A percentile compares a stretch with the other conserved stretches of the same genome.
phyloP scores from a whole-genome alignment of 2,113 vertebrate genomes.

The Tupaia chinensis region DNA sequence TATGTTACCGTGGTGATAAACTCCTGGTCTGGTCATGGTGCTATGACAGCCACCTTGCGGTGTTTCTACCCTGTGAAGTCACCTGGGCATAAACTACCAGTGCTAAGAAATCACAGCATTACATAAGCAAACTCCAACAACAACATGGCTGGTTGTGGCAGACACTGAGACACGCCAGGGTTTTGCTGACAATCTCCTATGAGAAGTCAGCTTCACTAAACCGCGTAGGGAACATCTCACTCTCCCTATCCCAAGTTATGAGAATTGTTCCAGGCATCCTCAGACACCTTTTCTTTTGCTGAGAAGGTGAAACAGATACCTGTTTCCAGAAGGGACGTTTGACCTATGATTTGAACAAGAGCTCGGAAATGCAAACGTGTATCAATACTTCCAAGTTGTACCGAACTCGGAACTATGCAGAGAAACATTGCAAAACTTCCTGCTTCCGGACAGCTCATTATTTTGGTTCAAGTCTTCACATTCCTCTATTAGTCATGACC shows the following conservation, averaged over 20 bases:
- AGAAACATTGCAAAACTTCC: conserved; percentile 76
- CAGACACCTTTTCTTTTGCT: not conserved
- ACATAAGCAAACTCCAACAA: conserved; percentile 56
- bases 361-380: not conserved
- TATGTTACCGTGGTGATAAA: conserved; percentile 21
- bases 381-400: conserved; percentile 12
- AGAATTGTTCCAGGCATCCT: not conserved
- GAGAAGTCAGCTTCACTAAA: conserved; percentile 47
- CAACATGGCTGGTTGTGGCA: conserved; percentile 17
- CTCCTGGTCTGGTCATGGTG: not conserved
- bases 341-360: not conserved
- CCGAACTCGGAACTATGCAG: conserved; percentile 54
- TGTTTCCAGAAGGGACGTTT: not conserved
- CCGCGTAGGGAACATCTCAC: conserved; percentile 48
- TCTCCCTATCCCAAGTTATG: conserved; percentile 6
- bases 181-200: not conserved
- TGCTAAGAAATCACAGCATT: conserved; percentile 63
- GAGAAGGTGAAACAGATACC: not conserved
- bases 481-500: conserved; percentile 81
- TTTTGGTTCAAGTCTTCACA: conserved; percentile 77
- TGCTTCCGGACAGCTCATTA: conserved; percentile 86
- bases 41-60: conserved; percentile 33
- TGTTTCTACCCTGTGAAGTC: conserved; percentile 61
- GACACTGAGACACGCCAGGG: not conserved
- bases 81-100: conserved; percentile 64